Conservation (phyloP, 2,888 invertebrate species). For the Hydroisotoma schaefferi region DNA sequence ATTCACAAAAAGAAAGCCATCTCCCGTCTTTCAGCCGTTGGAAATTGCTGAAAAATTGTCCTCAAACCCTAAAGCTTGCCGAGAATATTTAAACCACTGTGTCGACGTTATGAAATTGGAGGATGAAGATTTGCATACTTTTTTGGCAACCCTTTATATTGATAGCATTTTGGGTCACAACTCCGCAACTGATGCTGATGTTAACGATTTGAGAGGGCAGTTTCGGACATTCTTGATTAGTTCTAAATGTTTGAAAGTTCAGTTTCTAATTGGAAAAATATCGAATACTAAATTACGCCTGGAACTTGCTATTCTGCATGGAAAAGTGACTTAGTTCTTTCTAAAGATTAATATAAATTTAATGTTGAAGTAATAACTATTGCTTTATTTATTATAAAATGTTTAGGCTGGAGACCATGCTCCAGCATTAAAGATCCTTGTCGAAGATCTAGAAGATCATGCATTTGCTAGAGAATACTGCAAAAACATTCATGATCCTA, state of each 20-base stretch:
- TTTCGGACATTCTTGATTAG: constrained; percentile 53
- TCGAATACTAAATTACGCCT: constrained; percentile 54
- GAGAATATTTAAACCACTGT: constrained; percentile 42
- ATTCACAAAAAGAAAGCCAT: constrained; percentile 38
- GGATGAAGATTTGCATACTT: constrained; percentile 56
- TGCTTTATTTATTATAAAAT: not conserved
- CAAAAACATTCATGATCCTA: constrained; percentile 51
- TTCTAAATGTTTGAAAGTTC: constrained; percentile 54
- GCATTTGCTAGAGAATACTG: constrained; percentile 57
- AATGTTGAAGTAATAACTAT: no score
- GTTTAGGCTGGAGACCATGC: constrained; percentile 57
- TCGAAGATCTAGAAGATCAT: constrained; percentile 55
- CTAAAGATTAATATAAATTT: no score
- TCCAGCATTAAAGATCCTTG: constrained; percentile 56
- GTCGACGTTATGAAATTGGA: constrained; percentile 35
- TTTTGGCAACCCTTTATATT: constrained; percentile 55
- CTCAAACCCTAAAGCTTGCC: constrained; percentile 34
- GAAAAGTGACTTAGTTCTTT: constrained; percentile 53
- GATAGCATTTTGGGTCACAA: constrained; percentile 51
- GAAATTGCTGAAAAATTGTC: constrained; percentile 45
- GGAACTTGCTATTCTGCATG: constrained; percentile 57
- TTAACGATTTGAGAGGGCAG: constrained; percentile 50
- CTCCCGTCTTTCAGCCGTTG: constrained; percentile 36
- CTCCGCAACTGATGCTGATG: constrained; percentile 14
- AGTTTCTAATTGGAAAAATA: constrained; percentile 54